Conservation (phyloP, 92 coral and sea anemone genomes). For the Phenganax stokvisi region DNA sequence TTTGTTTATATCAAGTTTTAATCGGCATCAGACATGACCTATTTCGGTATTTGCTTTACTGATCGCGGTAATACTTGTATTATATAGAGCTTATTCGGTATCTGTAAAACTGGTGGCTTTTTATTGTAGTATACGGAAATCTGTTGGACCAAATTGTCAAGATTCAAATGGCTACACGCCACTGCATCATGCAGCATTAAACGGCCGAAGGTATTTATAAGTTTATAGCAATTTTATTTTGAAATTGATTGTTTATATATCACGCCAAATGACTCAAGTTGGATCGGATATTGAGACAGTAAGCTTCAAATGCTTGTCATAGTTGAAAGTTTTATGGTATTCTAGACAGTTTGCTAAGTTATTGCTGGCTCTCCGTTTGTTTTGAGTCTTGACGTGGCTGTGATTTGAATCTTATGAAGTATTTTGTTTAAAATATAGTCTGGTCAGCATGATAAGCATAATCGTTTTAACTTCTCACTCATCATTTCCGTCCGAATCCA, state of each 20-base stretch:
- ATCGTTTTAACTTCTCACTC: too few species aligned
- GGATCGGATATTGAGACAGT: neutral
- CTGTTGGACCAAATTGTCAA: constrained; percentile 79
- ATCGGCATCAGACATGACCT: constrained; percentile 4
- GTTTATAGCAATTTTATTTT: neutral
- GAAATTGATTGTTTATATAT: neutral
- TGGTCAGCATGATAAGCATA: too few species aligned
- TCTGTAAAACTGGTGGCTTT: neutral
- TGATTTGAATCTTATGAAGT: too few species aligned
- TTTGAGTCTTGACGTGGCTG: too few species aligned
- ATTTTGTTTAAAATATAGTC: too few species aligned
- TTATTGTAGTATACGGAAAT: constrained; percentile 47
- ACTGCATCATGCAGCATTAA: constrained; percentile 74
- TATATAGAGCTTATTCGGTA: neutral
- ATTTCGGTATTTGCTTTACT: constrained; percentile 46
- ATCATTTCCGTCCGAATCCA: too few species aligned
- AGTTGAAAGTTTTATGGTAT: too few species aligned
- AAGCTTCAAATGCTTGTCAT: too few species aligned
- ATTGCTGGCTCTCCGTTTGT: too few species aligned
- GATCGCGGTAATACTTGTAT: neutral
- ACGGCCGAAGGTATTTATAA: constrained; percentile 71
- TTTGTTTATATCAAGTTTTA: neutral
- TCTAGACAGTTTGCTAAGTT: too few species aligned
- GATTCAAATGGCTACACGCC: constrained; percentile 94
- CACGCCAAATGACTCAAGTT: neutral